A percentile compares a stretch with the other conserved stretches of the same genome.
These are phyloP conservation scores for Salpingus planirostris DNA, from an alignment of 2,888 invertebrate genomes.

Conservation along the genomic window DNA sequence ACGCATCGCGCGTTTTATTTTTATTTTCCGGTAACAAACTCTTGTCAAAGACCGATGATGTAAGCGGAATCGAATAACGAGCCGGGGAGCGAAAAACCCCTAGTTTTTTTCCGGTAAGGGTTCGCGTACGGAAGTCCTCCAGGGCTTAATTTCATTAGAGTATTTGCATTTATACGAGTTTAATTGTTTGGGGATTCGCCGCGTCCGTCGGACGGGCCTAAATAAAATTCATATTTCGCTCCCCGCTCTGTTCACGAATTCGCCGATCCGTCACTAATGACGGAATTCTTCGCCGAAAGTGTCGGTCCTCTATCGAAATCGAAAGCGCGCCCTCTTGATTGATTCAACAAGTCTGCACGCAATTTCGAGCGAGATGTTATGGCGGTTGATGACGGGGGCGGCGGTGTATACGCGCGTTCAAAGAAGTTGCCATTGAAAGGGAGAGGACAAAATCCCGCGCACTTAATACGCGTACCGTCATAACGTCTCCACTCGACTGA, in stretches of 20 bases:
- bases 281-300: too few relatives aligned
- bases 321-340: slow-evolving; percentile 14
- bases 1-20: too few relatives aligned
- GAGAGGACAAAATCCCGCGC: slow-evolving; percentile 25
- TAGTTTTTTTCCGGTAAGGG: slow-evolving; percentile 7
- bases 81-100: slow-evolving; percentile 3
- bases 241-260: too few relatives aligned
- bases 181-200: slow-evolving; percentile 11
- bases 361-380: too few relatives aligned
- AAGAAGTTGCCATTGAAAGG: slow-evolving; percentile 10
- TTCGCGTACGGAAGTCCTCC: slow-evolving; percentile 5
- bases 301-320: too few relatives aligned
- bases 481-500: slow-evolving; percentile 26
- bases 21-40: slow-evolving; percentile 10
- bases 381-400: too few relatives aligned
- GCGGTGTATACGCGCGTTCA: slow-evolving; percentile 13
- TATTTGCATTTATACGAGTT: slow-evolving; percentile 12
- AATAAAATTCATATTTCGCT: slow-evolving; percentile 10
- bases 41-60: slow-evolving; percentile 12
- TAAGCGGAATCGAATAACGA: slow-evolving; percentile 12
- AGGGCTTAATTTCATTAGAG: slow-evolving; percentile 10
- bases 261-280: too few relatives aligned
- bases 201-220: slow-evolving; percentile 5
- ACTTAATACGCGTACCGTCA: slow-evolving; percentile 25
- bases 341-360: slow-evolving; percentile 16